Conservation (phyloP, 2,888 invertebrate genomes). For the Exephanes ischioxanthus region DNA sequence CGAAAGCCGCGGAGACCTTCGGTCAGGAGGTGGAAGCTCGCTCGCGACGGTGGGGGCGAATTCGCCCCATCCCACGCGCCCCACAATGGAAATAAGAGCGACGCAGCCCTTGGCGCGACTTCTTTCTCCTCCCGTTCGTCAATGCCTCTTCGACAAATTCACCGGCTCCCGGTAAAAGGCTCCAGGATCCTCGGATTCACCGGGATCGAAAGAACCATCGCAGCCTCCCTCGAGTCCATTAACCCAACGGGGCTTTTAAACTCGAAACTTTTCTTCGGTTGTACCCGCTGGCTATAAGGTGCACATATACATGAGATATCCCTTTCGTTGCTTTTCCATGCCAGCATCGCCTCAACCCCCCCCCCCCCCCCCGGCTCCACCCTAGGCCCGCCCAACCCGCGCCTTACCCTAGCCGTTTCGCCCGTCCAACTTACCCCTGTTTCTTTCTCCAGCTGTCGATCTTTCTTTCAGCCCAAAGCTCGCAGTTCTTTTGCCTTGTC, state of each 20-base stretch:
- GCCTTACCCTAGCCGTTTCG: background rate
- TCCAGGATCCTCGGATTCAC: constrained; percentile 22
- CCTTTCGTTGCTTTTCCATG: constrained; percentile 25
- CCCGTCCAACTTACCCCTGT: background rate
- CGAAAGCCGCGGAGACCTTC: constrained; percentile 8
- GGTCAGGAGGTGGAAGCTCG: constrained; percentile 10
- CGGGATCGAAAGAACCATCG: constrained; percentile 22
- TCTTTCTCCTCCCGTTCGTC: constrained; percentile 23
- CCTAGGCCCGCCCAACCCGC: background rate
- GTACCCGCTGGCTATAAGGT: constrained; percentile 1
- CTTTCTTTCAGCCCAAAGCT: constrained; percentile 15
- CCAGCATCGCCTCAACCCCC: background rate
- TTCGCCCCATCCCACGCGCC: background rate
- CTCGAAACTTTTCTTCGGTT: constrained; percentile 53
- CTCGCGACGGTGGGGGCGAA: background rate
- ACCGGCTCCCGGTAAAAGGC: constrained; percentile 33
- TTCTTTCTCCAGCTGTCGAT: constrained; percentile 19
- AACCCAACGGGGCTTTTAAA: constrained; percentile 60
- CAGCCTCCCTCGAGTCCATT: constrained; percentile 51
- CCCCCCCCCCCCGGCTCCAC: no score
- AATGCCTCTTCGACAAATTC: constrained; percentile 57
- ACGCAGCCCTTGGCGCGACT: constrained; percentile 4
- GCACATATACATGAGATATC: constrained; percentile 26
- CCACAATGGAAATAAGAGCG: constrained; percentile 46
- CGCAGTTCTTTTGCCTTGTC: background rate